phyloP scores from a whole-genome alignment of 2,113 vertebrate species.

The Montifringilla adamsi region DNA sequence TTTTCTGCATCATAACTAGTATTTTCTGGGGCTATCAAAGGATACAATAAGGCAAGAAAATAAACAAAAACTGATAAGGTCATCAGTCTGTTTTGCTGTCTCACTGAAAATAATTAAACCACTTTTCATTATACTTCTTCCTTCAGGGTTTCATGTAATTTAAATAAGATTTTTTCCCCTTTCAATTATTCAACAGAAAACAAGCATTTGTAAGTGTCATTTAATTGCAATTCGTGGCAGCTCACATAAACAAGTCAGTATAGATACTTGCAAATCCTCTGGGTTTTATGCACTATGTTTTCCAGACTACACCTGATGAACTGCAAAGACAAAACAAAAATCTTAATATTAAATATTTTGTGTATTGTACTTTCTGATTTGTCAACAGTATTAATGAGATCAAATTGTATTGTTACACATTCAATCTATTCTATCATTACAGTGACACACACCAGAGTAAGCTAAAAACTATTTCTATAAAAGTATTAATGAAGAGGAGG shows the following conservation, averaged over 20 bases:
- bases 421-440: neutral
- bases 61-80: neutral
- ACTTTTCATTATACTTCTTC: neutral
- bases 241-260: neutral
- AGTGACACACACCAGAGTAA: neutral
- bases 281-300: neutral
- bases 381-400: neutral
- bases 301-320: neutral
- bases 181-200: conserved; percentile 25
- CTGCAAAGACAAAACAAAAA: neutral
- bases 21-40: neutral
- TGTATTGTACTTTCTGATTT: neutral
- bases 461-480: neutral
- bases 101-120: conserved; percentile 17
- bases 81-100: conserved; percentile 9
- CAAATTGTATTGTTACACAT: neutral
- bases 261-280: neutral
- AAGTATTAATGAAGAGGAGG: neutral
- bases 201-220: neutral
- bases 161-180: neutral
- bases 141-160: neutral
- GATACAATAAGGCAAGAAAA: neutral
- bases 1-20: neutral
- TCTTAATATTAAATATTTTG: neutral
- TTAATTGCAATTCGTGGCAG: neutral